These are phyloP conservation scores for Micoletzkya japonica DNA, from an alignment of 2,888 invertebrate species.

Conservation along the genomic window DNA sequence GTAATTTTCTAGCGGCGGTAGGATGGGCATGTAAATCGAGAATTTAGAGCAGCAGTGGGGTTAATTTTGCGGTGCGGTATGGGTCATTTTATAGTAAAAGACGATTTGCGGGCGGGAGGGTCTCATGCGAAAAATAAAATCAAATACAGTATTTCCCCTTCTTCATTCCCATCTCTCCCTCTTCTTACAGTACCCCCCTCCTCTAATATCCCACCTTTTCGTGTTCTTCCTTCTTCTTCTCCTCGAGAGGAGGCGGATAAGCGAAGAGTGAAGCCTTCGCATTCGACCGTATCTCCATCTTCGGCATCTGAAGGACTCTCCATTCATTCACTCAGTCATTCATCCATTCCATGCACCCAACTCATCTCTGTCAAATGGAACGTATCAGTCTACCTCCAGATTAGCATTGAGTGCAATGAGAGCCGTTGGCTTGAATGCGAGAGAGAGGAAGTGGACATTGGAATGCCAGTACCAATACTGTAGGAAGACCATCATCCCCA, in stretches of 20 bases:
- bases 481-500: constrained; percentile 93
- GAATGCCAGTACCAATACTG: constrained; percentile 99
- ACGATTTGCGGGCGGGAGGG: no score
- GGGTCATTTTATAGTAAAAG: no score
- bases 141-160: no score
- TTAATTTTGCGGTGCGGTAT: no score
- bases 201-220: constrained; percentile 75
- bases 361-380: background rate
- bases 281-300: constrained; percentile 86
- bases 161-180: no score
- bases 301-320: constrained; percentile 70
- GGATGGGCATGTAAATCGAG: no score
- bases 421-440: constrained; percentile 94
- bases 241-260: constrained; percentile 93
- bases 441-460: constrained; percentile 87
- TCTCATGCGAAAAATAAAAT: no score
- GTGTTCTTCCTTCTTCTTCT: constrained; percentile 95
- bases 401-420: constrained; percentile 90
- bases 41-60: no score
- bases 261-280: constrained; percentile 93
- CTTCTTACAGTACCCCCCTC: no score
- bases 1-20: no score
- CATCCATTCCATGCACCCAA: background rate
- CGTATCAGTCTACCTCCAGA: constrained; percentile 71
- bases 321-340: background rate